These are phyloP conservation scores for Stenopsyche tienmushanensis DNA, from an alignment of 1,140 invertebrate genomes.

Conservation along the genomic window DNA sequence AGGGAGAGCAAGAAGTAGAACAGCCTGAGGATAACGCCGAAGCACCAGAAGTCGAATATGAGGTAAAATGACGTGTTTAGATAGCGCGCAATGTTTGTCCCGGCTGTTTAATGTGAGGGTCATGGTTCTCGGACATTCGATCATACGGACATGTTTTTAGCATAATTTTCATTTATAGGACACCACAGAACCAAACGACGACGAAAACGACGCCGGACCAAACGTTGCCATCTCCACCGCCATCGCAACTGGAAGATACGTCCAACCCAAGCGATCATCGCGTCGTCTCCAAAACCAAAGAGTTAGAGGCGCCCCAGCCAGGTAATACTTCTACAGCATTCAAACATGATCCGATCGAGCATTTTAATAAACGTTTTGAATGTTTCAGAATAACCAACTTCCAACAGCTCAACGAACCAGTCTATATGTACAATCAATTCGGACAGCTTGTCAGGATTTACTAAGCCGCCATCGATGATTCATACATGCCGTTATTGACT, in stretches of 20 bases:
- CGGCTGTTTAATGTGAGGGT: too few species aligned
- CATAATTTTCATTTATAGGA: conserved; percentile 12
- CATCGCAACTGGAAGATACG: conserved; percentile 33
- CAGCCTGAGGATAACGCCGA: conserved; percentile 17
- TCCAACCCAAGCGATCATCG: conserved; percentile 7
- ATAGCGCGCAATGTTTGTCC: too few species aligned
- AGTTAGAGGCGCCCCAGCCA: neutral
- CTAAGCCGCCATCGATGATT: too few species aligned
- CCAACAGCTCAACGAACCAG: conserved; percentile 31
- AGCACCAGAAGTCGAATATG: conserved; percentile 23
- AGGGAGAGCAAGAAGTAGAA: conserved; percentile 17
- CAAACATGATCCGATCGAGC: neutral
- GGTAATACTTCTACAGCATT: conserved; percentile 2
- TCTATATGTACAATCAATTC: conserved; percentile 39
- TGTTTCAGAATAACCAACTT: conserved; percentile 7
- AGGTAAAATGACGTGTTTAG: conserved; percentile 9
- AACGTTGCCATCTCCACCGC: conserved; percentile 36
- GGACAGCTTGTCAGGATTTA: conserved; percentile 39
- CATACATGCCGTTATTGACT: too few species aligned
- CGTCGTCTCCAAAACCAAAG: neutral
- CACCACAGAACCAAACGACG: conserved; percentile 24
- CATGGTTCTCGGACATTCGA: neutral
- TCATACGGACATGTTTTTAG: neutral
- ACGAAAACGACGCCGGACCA: conserved; percentile 15
- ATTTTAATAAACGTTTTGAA: neutral